Conservation (phyloP, 2,113 vertebrate genomes). For the Fulmarus glacialis region DNA sequence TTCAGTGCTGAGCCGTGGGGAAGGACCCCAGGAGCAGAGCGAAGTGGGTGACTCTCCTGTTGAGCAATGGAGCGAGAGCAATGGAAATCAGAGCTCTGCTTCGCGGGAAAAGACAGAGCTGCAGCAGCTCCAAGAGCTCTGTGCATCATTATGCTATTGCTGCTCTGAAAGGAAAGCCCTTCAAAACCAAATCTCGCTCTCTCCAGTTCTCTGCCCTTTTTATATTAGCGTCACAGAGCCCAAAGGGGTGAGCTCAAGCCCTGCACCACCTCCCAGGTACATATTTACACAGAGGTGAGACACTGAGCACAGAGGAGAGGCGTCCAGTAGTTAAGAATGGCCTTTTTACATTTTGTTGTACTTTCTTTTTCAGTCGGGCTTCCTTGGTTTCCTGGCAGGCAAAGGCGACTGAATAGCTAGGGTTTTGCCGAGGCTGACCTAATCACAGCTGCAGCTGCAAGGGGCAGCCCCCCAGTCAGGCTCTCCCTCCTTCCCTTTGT, state of each 20-base stretch:
- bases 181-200: neutral
- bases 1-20: neutral
- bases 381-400: neutral
- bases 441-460: neutral
- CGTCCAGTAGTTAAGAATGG: accelerated
- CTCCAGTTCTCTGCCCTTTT: neutral
- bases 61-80: neutral
- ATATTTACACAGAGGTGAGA: neutral
- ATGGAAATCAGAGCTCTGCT: neutral
- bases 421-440: neutral
- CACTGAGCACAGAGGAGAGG: neutral
- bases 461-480: neutral
- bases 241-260: accelerated
- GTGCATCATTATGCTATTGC: too few species aligned
- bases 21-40: neutral
- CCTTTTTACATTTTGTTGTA: neutral
- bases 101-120: neutral
- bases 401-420: neutral
- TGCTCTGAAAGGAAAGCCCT: neutral
- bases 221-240: neutral
- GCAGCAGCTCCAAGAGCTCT: neutral
- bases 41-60: neutral
- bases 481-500: neutral
- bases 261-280: neutral
- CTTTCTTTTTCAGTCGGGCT: neutral